Conservation (phyloP, 2,888 invertebrate species). For the Hirtodrosophila confusa region DNA sequence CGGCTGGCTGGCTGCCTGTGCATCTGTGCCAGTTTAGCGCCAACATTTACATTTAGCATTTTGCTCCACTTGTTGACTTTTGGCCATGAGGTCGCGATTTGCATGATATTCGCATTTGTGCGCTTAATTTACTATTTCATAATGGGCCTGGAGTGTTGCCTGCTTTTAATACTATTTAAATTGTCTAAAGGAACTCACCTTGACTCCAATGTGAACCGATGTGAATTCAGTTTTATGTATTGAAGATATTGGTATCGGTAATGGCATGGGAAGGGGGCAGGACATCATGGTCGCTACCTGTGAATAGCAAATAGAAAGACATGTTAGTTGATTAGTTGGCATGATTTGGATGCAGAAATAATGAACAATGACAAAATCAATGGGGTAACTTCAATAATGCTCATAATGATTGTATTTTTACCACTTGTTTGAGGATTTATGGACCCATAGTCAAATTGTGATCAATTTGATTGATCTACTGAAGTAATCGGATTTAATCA, state of each 20-base stretch:
- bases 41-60: conserved; percentile 73
- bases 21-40: conserved; percentile 52
- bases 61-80: conserved; percentile 71
- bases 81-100: conserved; percentile 58
- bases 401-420: too few species aligned
- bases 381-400: background rate
- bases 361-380: too few species aligned
- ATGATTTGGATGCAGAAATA: background rate
- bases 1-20: conserved; percentile 3
- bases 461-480: background rate
- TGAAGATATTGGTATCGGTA: conserved; percentile 84
- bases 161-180: conserved; percentile 13
- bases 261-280: conserved; percentile 85
- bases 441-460: too few species aligned
- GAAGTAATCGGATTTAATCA: background rate
- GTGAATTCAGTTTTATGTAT: conserved; percentile 84
- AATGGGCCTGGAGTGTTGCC: conserved; percentile 44
- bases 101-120: conserved; percentile 76
- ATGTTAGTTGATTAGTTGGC: conserved; percentile 53
- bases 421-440: too few species aligned
- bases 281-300: conserved; percentile 85
- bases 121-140: conserved; percentile 76
- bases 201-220: conserved; percentile 84
- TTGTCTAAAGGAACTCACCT: conserved; percentile 77
- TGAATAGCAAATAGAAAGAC: conserved; percentile 53